These are phyloP conservation scores for Diploptera punctata DNA, from an alignment of 2,888 invertebrate genomes.

Conservation along the genomic window DNA sequence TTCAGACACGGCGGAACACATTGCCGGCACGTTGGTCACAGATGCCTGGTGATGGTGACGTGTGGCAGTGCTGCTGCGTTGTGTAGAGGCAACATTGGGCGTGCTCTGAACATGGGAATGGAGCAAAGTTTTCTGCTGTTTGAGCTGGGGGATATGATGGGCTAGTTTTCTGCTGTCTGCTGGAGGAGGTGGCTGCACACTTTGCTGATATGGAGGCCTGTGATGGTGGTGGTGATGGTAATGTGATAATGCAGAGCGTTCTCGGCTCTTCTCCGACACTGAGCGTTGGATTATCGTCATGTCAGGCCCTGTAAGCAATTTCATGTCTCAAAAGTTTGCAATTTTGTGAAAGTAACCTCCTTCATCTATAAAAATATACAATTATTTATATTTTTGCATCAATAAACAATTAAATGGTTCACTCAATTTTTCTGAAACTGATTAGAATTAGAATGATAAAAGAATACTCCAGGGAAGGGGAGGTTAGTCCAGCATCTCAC, in stretches of 20 bases:
- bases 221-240: conserved; percentile 18
- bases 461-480: no score
- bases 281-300: conserved; percentile 56
- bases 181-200: conserved; percentile 44
- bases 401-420: no score
- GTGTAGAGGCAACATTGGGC: conserved; percentile 63
- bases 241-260: conserved; percentile 50
- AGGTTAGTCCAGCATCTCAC: no score
- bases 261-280: conserved; percentile 65
- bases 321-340: no score
- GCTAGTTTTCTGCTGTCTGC: conserved; percentile 45
- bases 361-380: no score
- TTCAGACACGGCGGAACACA: conserved; percentile 82
- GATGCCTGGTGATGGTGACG: conserved; percentile 43
- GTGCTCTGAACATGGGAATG: conserved; percentile 63
- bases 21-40: conserved; percentile 54
- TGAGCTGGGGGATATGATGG: conserved; percentile 48
- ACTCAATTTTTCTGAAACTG: no score
- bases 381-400: no score
- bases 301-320: conserved; percentile 1
- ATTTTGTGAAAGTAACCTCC: no score
- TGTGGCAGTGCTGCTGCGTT: conserved; percentile 10
- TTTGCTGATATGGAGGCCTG: conserved; percentile 42
- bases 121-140: conserved; percentile 52
- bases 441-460: no score